Percentiles rank a stretch among this genome's conserved stretches.
Conservation (phyloP, 2,797 vertebrate species). For the Cygnus olor region DNA sequence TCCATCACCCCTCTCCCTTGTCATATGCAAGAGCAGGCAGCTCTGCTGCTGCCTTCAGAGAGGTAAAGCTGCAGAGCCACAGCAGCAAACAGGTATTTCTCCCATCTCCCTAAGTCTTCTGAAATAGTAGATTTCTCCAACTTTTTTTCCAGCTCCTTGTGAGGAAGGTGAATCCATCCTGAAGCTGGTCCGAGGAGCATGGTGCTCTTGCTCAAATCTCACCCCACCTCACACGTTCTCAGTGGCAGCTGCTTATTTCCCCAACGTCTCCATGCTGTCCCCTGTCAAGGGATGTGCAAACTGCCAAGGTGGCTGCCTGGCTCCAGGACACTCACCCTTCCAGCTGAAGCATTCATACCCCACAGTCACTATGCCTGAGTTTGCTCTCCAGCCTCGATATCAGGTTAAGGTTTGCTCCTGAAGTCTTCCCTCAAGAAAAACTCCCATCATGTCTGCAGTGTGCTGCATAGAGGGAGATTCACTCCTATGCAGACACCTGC, state of each 20-base stretch:
- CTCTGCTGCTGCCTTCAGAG: neutral
- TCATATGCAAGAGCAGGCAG: neutral
- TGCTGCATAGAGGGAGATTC: neutral
- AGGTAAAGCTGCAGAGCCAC: neutral
- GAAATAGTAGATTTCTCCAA: neutral
- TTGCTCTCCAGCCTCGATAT: fast-evolving
- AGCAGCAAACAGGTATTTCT: neutral
- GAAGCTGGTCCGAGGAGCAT: neutral
- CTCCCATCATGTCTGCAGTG: neutral
- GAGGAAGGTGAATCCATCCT: neutral
- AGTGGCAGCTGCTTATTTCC: neutral
- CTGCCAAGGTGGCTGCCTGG: neutral
- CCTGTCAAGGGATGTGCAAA: neutral
- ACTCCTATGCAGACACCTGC: neutral
- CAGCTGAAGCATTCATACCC: neutral
- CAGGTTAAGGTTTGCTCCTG: neutral
- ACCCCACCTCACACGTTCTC: neutral
- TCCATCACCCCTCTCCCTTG: neutral
- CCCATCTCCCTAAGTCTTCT: neutral
- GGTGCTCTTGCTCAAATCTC: neutral
- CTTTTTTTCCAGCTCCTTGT: neutral
- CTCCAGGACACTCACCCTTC: neutral
- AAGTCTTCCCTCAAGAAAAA: neutral
- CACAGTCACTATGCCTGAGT: neutral
- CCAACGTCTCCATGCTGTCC: neutral